Base-by-base conservation (phyloP, 2,113 vertebrate species). In the Eudyptes chrysolophus region DNA sequence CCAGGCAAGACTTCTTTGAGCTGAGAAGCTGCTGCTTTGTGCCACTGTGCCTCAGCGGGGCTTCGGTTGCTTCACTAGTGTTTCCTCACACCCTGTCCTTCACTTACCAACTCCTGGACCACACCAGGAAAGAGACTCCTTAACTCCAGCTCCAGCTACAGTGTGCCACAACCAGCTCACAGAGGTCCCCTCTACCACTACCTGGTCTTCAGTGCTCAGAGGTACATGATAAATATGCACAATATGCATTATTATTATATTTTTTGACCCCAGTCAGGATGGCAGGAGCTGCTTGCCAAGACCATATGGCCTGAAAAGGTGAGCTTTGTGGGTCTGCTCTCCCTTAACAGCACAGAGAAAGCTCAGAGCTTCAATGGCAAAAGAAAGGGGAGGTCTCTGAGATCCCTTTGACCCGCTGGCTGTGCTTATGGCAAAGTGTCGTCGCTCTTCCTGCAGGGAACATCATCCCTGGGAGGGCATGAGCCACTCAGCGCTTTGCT, bases 381-480 rank as follows among this genome's bases (percentile, higher is more conserved):
- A 60, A 75, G n/a, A 22, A 42, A 24, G 8, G 3, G n/a, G 34
- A 87, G 21, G 16, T 66, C 38, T 84, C 18, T 48, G 19, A 84
- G 30, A 70, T 11, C 13, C 8, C 16, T 84, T 81, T 4, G 6
- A 5, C 36, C 7, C 0, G 0, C 42, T 78, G 64, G 27, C 24
- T 64, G 29, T 9, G 11, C 34, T 79, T 90, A 82, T 1, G 19
- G 34, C 54, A 84, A 78, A 85, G 61, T 2, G 1, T 49, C 9
- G 1, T 49, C 3, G 1, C 30, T 85, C 19, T 54, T 84, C 21
- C 44, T 68, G 17, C 18, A 49, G 60, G 54, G 55, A 87, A 62
- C 1, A 2, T 44, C 36, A 61, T 2, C 4, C 20, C 22, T 3
- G 3, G 26, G 76, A 60, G 66, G 19, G 19, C 22, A 34, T 1